Percentiles rank a stretch among this genome's conserved stretches.
Evolutionary conservation across 1,140 invertebrate species (phyloP).

Genomic region (Phymastichus coffea): DNA sequence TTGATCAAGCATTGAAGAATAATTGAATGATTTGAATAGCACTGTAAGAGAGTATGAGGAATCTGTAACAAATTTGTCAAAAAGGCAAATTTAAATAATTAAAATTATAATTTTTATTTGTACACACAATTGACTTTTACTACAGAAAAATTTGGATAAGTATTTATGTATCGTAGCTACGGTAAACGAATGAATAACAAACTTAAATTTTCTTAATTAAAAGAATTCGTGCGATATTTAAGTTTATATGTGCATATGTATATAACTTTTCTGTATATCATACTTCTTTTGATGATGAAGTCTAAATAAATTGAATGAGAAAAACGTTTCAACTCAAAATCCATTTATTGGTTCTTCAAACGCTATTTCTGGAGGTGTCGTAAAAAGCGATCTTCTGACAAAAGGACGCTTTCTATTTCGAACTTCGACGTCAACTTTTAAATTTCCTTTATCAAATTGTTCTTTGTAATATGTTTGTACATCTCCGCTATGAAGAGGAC

Average conservation of each 20-base stretch:
- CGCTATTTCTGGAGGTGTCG: slow-evolving; percentile 34
- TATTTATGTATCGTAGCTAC: too few species aligned
- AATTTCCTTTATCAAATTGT: slow-evolving; percentile 29
- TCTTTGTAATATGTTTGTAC: slow-evolving; percentile 33
- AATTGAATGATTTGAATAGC: too few species aligned
- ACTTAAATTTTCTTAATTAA: not conserved
- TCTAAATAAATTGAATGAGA: slow-evolving; percentile 21
- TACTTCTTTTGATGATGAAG: slow-evolving; percentile 23
- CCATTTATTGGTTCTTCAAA: slow-evolving; percentile 31
- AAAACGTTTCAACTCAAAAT: slow-evolving; percentile 18
- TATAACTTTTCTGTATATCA: slow-evolving; percentile 28
- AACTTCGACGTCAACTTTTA: slow-evolving; percentile 28
- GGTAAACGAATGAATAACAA: slow-evolving; percentile 12
- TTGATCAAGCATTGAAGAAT: slow-evolving; percentile 6
- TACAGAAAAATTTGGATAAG: too few species aligned
- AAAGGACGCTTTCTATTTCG: slow-evolving; percentile 34
- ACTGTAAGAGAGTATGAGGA: too few species aligned
- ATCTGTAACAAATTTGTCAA: slow-evolving; percentile 11
- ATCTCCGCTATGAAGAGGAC: slow-evolving; percentile 31
- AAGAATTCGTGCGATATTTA: slow-evolving; percentile 23
- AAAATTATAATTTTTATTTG: too few species aligned
- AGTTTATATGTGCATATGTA: slow-evolving; percentile 32
- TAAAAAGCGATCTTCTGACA: slow-evolving; percentile 32
- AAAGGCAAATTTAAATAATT: too few species aligned
- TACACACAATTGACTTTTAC: too few species aligned